Percentiles rank a stretch among this genome's conserved stretches.
phyloP scores from a whole-genome alignment of 1,140 invertebrate species.

The Paralvinella palmiformis region DNA sequence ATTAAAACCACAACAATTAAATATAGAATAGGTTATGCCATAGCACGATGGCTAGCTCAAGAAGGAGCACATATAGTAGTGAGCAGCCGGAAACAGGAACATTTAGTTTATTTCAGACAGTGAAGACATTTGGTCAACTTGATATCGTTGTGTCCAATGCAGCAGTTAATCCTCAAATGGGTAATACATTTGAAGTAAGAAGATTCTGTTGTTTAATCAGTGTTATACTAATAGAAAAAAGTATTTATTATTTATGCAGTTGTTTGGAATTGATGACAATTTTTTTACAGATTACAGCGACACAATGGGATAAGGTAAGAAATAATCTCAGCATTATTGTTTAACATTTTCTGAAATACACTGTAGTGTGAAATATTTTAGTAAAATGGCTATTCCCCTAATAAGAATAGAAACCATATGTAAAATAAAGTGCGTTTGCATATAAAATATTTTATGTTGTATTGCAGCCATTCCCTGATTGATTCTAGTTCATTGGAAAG shows the following conservation, averaged over 20 bases:
- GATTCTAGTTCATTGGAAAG: no score
- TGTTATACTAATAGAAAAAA: not conserved
- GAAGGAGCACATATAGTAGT: constrained; percentile 90
- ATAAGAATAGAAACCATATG: constrained; percentile 70
- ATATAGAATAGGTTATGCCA: constrained; percentile 82
- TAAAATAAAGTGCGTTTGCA: no score
- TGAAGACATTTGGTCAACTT: constrained; percentile 74
- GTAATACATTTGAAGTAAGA: constrained; percentile 70
- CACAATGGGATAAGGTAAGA: constrained; percentile 61
- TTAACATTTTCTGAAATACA: no score
- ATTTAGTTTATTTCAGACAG: constrained; percentile 55
- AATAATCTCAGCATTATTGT: not conserved
- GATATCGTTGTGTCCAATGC: constrained; percentile 95
- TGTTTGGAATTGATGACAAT: constrained; percentile 1
- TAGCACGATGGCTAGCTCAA: constrained; percentile 74
- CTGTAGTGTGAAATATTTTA: no score
- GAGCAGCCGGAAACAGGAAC: constrained; percentile 66
- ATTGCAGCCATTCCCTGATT: no score
- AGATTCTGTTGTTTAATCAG: not conserved
- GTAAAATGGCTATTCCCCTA: not conserved
- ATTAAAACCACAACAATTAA: no score
- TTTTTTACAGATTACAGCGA: constrained; percentile 65
- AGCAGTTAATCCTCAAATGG: constrained; percentile 79
- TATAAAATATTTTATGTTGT: no score
- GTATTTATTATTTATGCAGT: constrained; percentile 11